Evolutionary conservation across 2,888 invertebrate species (phyloP).

Genomic region (Hypolimnas misippus): DNA sequence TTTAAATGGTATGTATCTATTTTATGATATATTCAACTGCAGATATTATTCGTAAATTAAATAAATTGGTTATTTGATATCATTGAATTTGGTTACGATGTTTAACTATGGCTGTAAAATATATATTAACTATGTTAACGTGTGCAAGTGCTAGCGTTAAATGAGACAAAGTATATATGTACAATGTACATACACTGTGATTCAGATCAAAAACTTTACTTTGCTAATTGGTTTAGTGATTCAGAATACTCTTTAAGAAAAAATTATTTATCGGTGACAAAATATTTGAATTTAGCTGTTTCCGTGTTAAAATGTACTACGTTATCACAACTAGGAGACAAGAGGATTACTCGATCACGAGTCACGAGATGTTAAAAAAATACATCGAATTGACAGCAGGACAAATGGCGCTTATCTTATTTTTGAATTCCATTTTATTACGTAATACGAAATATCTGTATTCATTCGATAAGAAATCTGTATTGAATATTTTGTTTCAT

Average conservation of each 20-base stretch:
- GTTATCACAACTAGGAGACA: constrained; percentile 29
- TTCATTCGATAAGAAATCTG: background rate
- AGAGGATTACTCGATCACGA: constrained; percentile 29
- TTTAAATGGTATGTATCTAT: too few species aligned
- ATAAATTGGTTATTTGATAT: background rate
- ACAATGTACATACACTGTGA: background rate
- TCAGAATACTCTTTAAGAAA: constrained; percentile 15
- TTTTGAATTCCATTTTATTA: background rate
- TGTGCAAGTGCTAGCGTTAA: background rate
- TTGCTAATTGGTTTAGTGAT: background rate
- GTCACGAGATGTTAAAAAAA: constrained; percentile 12
- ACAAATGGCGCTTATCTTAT: constrained; percentile 14
- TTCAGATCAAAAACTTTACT: too few species aligned
- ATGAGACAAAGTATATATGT: background rate
- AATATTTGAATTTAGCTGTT: constrained; percentile 16
- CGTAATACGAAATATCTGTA: background rate
- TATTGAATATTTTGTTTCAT: too few species aligned
- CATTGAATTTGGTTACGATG: background rate
- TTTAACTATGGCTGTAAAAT: background rate
- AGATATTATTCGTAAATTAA: too few species aligned
- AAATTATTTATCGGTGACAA: constrained; percentile 28
- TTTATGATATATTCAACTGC: too few species aligned
- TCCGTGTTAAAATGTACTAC: constrained; percentile 18
- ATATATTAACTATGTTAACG: too few species aligned
- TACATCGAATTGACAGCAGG: constrained; percentile 18